A percentile compares a stretch with the other conserved stretches of the same genome.
Evolutionary conservation across 2,888 invertebrate genomes (phyloP).

Genomic region (Linnaemya tessellans): DNA sequence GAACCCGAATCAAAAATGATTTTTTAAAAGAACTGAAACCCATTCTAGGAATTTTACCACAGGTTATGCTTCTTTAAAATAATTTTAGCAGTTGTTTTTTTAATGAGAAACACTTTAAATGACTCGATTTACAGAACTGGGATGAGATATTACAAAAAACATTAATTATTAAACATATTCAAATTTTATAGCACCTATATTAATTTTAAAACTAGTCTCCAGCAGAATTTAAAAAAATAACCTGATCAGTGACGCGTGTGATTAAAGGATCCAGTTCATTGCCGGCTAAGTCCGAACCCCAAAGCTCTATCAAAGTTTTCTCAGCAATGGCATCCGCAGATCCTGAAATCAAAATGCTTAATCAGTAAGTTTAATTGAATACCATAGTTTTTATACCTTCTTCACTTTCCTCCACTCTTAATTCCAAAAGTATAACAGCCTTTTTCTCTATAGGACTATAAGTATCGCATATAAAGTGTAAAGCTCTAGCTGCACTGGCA

Average conservation of each 20-base stretch:
- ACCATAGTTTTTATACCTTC: constrained; percentile 15
- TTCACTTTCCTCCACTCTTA: constrained; percentile 74
- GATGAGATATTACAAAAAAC: too few species aligned
- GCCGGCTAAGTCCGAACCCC: constrained; percentile 75
- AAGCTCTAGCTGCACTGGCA: constrained; percentile 81
- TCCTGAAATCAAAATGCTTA: constrained; percentile 36
- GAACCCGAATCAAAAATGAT: too few species aligned
- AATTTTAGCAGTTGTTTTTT: too few species aligned
- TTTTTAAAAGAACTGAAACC: too few species aligned
- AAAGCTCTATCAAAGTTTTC: constrained; percentile 76
- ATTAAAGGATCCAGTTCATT: constrained; percentile 79
- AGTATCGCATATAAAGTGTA: constrained; percentile 86
- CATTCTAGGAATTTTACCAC: too few species aligned
- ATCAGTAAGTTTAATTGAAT: background rate
- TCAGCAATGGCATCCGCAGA: constrained; percentile 75
- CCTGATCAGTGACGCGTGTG: constrained; percentile 80
- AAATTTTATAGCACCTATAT: too few species aligned
- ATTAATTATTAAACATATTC: too few species aligned
- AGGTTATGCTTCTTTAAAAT: too few species aligned
- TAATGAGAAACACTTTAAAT: too few species aligned
- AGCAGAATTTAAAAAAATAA: constrained; percentile 72
- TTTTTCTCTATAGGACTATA: constrained; percentile 83
- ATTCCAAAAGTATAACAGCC: constrained; percentile 83
- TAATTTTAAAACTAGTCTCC: too few species aligned
- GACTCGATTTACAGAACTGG: too few species aligned